Conservation (phyloP, 2,888 invertebrate genomes). For the Dryococelus australis region DNA sequence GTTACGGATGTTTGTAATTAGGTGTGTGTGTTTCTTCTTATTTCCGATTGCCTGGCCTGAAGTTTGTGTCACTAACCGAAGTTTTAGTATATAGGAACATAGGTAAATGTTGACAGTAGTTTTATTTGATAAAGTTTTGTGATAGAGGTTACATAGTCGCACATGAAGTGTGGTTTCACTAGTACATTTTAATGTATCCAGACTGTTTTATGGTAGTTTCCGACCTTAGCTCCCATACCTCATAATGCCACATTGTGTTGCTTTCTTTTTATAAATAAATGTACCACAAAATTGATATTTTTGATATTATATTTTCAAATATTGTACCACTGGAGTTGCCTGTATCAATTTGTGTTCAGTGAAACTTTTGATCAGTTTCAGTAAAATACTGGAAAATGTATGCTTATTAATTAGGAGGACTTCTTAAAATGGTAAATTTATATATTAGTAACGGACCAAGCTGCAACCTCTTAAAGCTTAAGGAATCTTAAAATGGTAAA, state of each 20-base stretch:
- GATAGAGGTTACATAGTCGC: not conserved
- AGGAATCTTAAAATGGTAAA: too few relatives aligned
- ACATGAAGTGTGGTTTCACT: not conserved
- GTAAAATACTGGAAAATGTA: too few relatives aligned
- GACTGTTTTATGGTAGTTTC: not conserved
- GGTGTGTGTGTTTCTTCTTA: constrained; percentile 8
- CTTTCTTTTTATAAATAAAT: constrained; percentile 5
- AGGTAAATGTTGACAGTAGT: constrained; percentile 8
- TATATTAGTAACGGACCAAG: too few relatives aligned
- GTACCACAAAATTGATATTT: not conserved
- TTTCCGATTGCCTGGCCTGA: not conserved
- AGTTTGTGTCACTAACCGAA: not conserved
- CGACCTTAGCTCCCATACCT: not conserved
- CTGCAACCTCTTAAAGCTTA: too few relatives aligned
- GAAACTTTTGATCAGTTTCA: too few relatives aligned
- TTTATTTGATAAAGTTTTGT: not conserved
- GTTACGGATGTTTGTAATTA: not conserved
- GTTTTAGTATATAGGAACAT: not conserved
- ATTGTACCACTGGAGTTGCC: too few relatives aligned
- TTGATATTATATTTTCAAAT: not conserved
- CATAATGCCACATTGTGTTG: constrained; percentile 6
- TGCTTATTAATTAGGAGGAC: too few relatives aligned
- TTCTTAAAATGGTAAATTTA: too few relatives aligned
- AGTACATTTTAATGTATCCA: not conserved
- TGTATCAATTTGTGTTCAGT: too few relatives aligned